Conservation (phyloP, 2,888 invertebrate genomes). For the Xestia ashworthii region DNA sequence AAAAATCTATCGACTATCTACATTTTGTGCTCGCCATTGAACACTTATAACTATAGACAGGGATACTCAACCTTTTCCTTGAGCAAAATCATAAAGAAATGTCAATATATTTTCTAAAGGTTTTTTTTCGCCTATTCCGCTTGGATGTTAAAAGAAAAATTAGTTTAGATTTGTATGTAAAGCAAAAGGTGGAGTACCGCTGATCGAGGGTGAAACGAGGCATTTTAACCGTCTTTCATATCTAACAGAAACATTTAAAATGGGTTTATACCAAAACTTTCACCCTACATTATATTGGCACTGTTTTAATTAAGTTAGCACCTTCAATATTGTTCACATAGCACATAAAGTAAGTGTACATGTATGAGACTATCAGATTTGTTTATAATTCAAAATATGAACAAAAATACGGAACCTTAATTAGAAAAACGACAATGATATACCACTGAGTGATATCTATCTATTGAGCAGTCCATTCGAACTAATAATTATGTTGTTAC, state of each 20-base stretch:
- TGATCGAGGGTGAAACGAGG: conserved; percentile 31
- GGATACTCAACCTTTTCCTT: conserved; percentile 49
- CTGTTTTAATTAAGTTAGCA: conserved; percentile 77
- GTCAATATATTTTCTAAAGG: background rate
- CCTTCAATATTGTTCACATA: conserved; percentile 64
- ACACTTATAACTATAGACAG: conserved; percentile 62
- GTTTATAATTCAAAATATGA: conserved; percentile 9
- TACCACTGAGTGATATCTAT: conserved; percentile 18
- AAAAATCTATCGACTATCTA: conserved; percentile 60
- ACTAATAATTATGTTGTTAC: background rate
- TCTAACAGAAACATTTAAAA: conserved; percentile 7
- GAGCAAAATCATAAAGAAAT: background rate
- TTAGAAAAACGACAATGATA: background rate
- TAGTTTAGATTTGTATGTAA: background rate
- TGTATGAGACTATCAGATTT: conserved; percentile 15
- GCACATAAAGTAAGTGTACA: conserved; percentile 25
- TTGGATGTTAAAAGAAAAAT: background rate
- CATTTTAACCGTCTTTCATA: conserved; percentile 33
- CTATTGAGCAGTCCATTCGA: conserved; percentile 28
- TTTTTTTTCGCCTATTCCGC: background rate
- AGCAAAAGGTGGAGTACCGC: conserved; percentile 43
- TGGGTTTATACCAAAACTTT: conserved; percentile 1
- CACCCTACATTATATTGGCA: conserved; percentile 75
- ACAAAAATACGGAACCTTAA: conserved; percentile 9
- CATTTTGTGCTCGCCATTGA: conserved; percentile 73